Evolutionary conservation across 2,888 invertebrate genomes (phyloP).

Genomic region (Smittia aterrima): DNA sequence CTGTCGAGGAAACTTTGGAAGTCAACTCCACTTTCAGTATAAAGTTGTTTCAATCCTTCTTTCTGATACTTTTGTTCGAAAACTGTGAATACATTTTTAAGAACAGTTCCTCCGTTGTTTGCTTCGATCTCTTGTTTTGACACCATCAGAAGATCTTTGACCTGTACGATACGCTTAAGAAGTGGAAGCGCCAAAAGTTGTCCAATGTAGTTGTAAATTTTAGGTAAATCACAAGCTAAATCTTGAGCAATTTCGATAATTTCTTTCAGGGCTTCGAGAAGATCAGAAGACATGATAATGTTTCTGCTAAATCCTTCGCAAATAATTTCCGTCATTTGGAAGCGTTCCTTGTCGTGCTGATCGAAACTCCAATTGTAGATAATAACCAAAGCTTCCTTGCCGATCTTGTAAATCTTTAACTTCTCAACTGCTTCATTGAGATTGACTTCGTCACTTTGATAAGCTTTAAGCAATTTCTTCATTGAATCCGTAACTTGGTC

Average conservation of each 20-base stretch:
- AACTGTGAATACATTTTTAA: constrained; percentile 19
- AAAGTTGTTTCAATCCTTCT: constrained; percentile 11
- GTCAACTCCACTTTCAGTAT: not conserved
- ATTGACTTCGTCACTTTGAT: constrained; percentile 4
- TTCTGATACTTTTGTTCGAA: constrained; percentile 20
- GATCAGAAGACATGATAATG: constrained; percentile 16
- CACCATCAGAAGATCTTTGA: constrained; percentile 16
- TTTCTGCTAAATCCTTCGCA: constrained; percentile 20
- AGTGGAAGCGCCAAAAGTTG: constrained; percentile 21
- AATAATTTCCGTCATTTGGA: constrained; percentile 21
- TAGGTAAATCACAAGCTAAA: constrained; percentile 27
- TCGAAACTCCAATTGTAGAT: constrained; percentile 29
- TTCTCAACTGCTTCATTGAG: constrained; percentile 4
- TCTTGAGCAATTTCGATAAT: constrained; percentile 30
- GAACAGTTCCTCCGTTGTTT: constrained; percentile 21
- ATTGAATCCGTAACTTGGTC: not conserved
- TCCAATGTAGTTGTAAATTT: constrained; percentile 34
- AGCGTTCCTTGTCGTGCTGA: constrained; percentile 28
- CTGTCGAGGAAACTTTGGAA: constrained; percentile 20
- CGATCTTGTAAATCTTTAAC: not conserved
- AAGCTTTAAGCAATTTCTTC: not conserved
- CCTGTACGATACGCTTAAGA: constrained; percentile 7
- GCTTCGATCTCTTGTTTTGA: constrained; percentile 24
- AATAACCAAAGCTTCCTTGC: not conserved
- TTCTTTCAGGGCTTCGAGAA: constrained; percentile 35